Evolutionary conservation across 2,888 invertebrate genomes (phyloP).

Genomic region (Dione juno): DNA sequence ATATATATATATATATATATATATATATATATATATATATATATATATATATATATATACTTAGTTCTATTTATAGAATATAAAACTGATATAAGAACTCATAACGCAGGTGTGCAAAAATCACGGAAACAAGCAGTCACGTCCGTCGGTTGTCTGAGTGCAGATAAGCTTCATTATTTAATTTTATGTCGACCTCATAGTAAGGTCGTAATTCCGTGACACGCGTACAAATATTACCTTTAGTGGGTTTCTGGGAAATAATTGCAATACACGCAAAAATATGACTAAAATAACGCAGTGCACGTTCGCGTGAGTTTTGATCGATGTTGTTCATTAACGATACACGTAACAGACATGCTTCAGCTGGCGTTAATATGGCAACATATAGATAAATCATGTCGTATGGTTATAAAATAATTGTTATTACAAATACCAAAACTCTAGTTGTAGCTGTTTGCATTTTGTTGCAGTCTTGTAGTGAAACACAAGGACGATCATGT

Average conservation of each 20-base stretch:
- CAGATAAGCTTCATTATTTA: slow-evolving; percentile 58
- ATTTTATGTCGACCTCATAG: slow-evolving; percentile 59
- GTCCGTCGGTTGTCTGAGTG: slow-evolving; percentile 35
- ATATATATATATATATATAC: too few species aligned
- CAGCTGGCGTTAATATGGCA: slow-evolving; percentile 10
- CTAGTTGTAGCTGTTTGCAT: too few species aligned
- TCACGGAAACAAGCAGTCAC: slow-evolving; percentile 45
- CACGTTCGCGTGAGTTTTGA: slow-evolving; percentile 30
- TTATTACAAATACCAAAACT: not conserved
- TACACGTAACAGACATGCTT: slow-evolving; percentile 27
- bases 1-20: too few species aligned
- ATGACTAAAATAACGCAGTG: slow-evolving; percentile 8
- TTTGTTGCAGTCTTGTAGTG: too few species aligned
- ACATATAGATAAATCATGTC: slow-evolving; percentile 25
- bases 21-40: too few species aligned
- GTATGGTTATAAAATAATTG: slow-evolving; percentile 3
- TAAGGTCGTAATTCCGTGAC: slow-evolving; percentile 61
- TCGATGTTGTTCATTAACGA: slow-evolving; percentile 21
- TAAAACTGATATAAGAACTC: not conserved
- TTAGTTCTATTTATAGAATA: not conserved
- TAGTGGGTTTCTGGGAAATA: slow-evolving; percentile 25
- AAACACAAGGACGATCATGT: too few species aligned
- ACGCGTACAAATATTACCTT: slow-evolving; percentile 54
- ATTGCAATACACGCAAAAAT: slow-evolving; percentile 35
- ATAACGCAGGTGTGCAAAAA: slow-evolving; percentile 26